Conservation (phyloP, 2,113 vertebrate species). For the Bambusicola thoracicus region DNA sequence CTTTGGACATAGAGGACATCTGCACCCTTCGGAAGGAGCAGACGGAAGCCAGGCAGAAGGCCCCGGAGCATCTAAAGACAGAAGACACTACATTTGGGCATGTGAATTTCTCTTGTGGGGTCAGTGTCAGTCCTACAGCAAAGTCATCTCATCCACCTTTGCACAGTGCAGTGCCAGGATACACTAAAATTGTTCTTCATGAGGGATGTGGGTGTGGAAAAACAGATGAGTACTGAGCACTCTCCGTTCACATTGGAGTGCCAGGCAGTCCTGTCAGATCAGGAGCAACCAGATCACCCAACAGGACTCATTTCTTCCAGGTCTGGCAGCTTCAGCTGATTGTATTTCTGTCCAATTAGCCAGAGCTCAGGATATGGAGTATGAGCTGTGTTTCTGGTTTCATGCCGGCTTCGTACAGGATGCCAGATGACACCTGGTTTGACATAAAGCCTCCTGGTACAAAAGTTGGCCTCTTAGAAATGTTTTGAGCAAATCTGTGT, state of each 20-base stretch:
- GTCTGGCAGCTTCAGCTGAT: background rate
- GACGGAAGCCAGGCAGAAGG: background rate
- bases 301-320: background rate
- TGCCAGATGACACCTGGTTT: background rate
- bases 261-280: too few species aligned
- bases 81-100: rapidly evolving
- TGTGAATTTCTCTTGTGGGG: background rate
- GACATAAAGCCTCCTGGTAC: background rate
- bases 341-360: background rate
- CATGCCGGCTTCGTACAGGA: background rate
- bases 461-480: background rate
- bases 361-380: background rate
- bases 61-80: background rate
- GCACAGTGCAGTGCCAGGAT: background rate
- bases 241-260: background rate
- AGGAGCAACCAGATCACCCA: background rate
- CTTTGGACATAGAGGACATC: background rate
- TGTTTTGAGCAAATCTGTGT: background rate
- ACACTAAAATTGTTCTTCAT: background rate
- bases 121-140: background rate
- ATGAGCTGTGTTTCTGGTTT: background rate
- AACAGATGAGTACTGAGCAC: background rate
- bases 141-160: background rate
- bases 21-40: background rate
- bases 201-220: background rate